phyloP scores from a whole-genome alignment of 1,140 invertebrate genomes.

The Apis mellifera region Amel_HAv3.1 CM009939.2:389501-390000 shows the following conservation, averaged over 20 bases:
- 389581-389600: slow-evolving; percentile 49
- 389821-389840: background rate
- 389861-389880: background rate
- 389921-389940: background rate
- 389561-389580: slow-evolving; percentile 37
- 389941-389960: background rate
- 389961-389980: background rate
- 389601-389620: slow-evolving; percentile 30
- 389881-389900: background rate
- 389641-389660: background rate
- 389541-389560: slow-evolving; percentile 34
- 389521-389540: slow-evolving; percentile 25
- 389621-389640: slow-evolving; percentile 30
- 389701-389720: background rate
- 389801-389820: background rate
- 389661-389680: background rate
- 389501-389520: background rate
- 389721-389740: background rate
- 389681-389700: too few species aligned
- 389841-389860: slow-evolving; percentile 20
- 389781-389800: background rate
- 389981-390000: background rate
- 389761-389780: background rate
- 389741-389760: background rate
- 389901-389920: background rate